These are phyloP conservation scores for Choreutis nemorana DNA, from an alignment of 2,888 invertebrate genomes.

Conservation along the genomic window DNA sequence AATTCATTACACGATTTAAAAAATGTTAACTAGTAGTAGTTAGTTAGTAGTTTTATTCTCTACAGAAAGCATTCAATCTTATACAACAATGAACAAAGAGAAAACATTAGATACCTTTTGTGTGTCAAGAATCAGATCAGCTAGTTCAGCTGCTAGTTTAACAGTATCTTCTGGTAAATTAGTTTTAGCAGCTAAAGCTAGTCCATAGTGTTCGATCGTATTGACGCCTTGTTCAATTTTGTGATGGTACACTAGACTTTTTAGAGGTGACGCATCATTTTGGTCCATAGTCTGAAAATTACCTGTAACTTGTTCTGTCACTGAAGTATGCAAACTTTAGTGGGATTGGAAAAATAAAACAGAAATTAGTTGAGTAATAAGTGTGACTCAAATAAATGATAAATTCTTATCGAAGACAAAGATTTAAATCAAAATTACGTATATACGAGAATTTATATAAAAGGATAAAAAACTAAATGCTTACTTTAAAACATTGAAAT, in stretches of 20 bases:
- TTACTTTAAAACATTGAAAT: conserved; percentile 79
- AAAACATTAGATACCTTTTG: conserved; percentile 27
- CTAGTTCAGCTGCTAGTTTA: conserved; percentile 54
- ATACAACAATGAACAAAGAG: not conserved
- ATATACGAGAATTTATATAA: too few relatives aligned
- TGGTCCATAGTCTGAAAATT: too few relatives aligned
- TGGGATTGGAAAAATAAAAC: too few relatives aligned
- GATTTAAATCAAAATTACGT: too few relatives aligned
- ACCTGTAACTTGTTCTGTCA: conserved; percentile 28
- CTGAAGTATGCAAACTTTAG: conserved; percentile 48
- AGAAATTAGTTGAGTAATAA: too few relatives aligned
- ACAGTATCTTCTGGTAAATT: conserved; percentile 67
- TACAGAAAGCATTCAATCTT: not conserved
- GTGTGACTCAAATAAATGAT: too few relatives aligned
- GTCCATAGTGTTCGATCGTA: conserved; percentile 69
- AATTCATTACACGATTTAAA: conserved; percentile 7
- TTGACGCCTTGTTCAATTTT: conserved; percentile 69
- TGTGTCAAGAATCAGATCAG: conserved; percentile 35
- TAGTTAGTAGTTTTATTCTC: not conserved
- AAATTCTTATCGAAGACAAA: too few relatives aligned
- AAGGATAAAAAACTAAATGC: conserved; percentile 7
- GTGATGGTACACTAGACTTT: conserved; percentile 69
- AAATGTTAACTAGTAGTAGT: conserved; percentile 6
- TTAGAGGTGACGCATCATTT: too few relatives aligned
- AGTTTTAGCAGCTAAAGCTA: conserved; percentile 69